Evolutionary conservation across 2,113 vertebrate species (phyloP).

Genomic region (Rhinoptilus africanus): DNA sequence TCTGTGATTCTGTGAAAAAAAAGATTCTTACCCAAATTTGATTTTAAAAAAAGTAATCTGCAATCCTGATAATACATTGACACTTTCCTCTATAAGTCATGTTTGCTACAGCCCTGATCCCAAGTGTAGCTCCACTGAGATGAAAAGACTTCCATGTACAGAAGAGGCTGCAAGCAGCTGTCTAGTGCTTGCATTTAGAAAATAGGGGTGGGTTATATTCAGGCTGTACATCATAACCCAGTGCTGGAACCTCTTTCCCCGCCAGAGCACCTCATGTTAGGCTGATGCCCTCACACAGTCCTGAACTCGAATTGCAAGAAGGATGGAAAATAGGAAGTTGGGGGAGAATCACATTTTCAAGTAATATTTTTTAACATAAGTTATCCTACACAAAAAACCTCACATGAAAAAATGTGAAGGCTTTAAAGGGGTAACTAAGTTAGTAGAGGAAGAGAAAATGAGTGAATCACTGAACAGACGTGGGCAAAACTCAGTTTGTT

Average conservation of each 20-base stretch:
- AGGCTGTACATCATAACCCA: neutral
- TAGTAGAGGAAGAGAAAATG: neutral
- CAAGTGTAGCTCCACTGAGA: neutral
- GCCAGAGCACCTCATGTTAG: neutral
- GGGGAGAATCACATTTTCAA: neutral
- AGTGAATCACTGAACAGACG: neutral
- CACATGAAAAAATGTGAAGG: neutral
- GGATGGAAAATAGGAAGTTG: neutral
- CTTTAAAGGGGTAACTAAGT: neutral
- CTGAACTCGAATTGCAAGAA: neutral
- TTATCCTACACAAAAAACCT: neutral
- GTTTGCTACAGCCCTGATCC: neutral
- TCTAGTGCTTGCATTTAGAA: neutral
- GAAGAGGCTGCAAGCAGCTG: rapidly evolving
- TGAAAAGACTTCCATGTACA: neutral
- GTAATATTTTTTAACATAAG: neutral
- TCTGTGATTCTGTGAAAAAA: no score
- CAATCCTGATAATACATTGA: neutral
- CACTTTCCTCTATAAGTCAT: neutral
- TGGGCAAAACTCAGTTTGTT: neutral
- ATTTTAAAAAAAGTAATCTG: neutral
- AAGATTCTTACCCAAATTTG: neutral
- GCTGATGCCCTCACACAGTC: neutral
- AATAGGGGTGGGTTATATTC: rapidly evolving
- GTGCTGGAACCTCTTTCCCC: neutral